phyloP scores from a whole-genome alignment of 2,888 invertebrate species.

The Ormia ochracea region DNA sequence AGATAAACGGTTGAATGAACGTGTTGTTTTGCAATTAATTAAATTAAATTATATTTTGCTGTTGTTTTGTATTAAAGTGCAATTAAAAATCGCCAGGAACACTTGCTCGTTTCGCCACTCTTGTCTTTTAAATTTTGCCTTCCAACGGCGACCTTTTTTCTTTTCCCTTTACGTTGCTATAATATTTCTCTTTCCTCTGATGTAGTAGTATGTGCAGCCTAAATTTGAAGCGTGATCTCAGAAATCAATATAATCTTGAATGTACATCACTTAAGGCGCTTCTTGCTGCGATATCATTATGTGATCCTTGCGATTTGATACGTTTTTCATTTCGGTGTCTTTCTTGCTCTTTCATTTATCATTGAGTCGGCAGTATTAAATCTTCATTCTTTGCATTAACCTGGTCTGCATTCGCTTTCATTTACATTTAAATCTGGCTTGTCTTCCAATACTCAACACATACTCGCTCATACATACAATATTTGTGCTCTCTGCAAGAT shows the following conservation, averaged over 20 bases:
- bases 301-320: slow-evolving; percentile 44
- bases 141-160: not conserved
- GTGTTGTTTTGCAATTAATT: slow-evolving; percentile 62
- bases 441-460: slow-evolving; percentile 31
- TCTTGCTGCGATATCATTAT: slow-evolving; percentile 45
- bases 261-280: slow-evolving; percentile 56
- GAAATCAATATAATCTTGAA: slow-evolving; percentile 57
- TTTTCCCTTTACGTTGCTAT: not conserved
- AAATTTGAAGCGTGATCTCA: slow-evolving; percentile 55
- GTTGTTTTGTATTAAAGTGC: slow-evolving; percentile 51
- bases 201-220: slow-evolving; percentile 32
- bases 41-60: slow-evolving; percentile 61
- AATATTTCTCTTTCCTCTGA: slow-evolving; percentile 13
- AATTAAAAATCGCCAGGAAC: slow-evolving; percentile 52
- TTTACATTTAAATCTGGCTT: not conserved
- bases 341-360: slow-evolving; percentile 18
- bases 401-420: slow-evolving; percentile 31
- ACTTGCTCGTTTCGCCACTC: slow-evolving; percentile 26
- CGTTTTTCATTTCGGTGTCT: not conserved
- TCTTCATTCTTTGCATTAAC: slow-evolving; percentile 19
- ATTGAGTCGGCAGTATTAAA: slow-evolving; percentile 9
- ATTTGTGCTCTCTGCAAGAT: slow-evolving; percentile 24
- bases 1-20: slow-evolving; percentile 41
- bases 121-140: slow-evolving; percentile 23
- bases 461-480: no score